Percentiles rank a stretch among this genome's conserved stretches.
Conservation (phyloP, 2,797 vertebrate species). For the Ctenopoma multispine region DNA sequence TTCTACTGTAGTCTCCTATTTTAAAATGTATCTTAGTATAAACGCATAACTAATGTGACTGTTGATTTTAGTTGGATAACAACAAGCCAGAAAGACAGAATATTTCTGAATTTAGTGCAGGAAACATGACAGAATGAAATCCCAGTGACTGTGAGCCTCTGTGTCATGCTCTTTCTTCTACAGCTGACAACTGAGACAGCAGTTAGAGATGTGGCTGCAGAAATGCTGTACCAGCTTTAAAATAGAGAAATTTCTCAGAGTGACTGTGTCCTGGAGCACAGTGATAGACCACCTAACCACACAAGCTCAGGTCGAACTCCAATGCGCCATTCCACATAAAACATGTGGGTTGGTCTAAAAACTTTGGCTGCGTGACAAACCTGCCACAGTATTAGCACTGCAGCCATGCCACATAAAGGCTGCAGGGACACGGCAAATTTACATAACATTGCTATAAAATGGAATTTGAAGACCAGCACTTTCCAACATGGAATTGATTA, state of each 20-base stretch:
- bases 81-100: constrained; percentile 9
- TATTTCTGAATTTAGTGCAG: not conserved
- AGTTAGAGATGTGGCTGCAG: constrained; percentile 29
- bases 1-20: constrained; percentile 10
- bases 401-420: not conserved
- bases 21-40: constrained; percentile 1
- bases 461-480: not conserved
- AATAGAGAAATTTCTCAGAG: constrained; percentile 7
- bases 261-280: not conserved
- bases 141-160: constrained; percentile 9
- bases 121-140: constrained; percentile 25
- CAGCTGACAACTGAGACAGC: constrained; percentile 31
- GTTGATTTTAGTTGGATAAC: constrained; percentile 5
- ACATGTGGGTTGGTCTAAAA: constrained; percentile 26
- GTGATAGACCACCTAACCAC: constrained; percentile 7
- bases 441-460: not conserved
- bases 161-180: constrained; percentile 34
- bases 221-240: constrained; percentile 17
- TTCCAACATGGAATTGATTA: not conserved
- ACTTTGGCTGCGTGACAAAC: constrained; percentile 16
- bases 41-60: not conserved
- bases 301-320: constrained; percentile 20
- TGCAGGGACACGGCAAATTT: not conserved
- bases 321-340: constrained; percentile 33
- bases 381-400: not conserved